Base-by-base conservation (phyloP, 1,140 invertebrate species). In the Yoshiicerus persimilis region DNA sequence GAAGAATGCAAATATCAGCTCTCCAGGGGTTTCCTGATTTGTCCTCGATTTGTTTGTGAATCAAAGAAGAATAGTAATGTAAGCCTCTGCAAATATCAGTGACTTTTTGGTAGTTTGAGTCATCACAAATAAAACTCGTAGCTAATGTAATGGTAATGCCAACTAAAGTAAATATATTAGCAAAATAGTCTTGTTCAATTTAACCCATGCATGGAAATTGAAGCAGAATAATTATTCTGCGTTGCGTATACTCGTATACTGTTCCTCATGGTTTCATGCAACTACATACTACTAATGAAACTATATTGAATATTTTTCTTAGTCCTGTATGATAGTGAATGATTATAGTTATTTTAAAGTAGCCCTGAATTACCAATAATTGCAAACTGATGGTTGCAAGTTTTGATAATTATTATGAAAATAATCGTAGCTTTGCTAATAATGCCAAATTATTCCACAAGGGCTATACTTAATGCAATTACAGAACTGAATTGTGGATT, bases 1-100 rank as follows among this genome's bases (percentile, higher is more conserved):
- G 75, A 80, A 38, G 75, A 80, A 80, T 34, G 75, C 75, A 80
- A 80, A 80, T 80, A 80, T 80, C 75, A 80, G 75, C 75, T 80
- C 75, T 32, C 75, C 75, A 80, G 75, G 75, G 75, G 75, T 80
- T 80, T 80, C 34, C 75, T 80, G 75, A 80, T 80, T 80, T 80
- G 75, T 80, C 75, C 75, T 80, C 75, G 32, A 38, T 80, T 80
- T 80, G 75, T 80, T 80, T 80, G 75, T 80, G 75, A 80, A 80
- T 80, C 75, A 80, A 34, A 36, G 75, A 80, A 80, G 75, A 80
- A 80, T 38, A 80, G 75, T 36, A 80, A 80, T 80, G 75, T 36
- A 80, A 80, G 32, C 30, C 75, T 80, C 16, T 80, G 75, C 75
- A 80, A 80, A 80, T 80, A 80, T 36, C 75, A 80, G 30, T 80